A percentile compares a stretch with the other conserved stretches of the same genome.
Conservation (phyloP, 2,888 invertebrate species). For the Drosophila testacea region DNA sequence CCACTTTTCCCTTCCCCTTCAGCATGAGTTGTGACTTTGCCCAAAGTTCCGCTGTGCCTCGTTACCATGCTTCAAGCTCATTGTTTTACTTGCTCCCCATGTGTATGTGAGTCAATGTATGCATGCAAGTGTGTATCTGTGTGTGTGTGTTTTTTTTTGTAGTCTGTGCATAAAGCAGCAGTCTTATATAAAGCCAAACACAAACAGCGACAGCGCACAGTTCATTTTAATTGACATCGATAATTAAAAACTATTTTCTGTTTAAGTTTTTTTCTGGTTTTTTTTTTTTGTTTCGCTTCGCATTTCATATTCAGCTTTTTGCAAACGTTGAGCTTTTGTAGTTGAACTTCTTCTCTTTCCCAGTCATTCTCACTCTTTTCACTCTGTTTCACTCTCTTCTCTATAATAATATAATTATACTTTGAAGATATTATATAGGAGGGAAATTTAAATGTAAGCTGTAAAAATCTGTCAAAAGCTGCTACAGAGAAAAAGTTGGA, state of each 20-base stretch:
- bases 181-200: slow-evolving; percentile 62
- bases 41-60: slow-evolving; percentile 50
- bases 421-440: too few species aligned
- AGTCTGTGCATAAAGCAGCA: slow-evolving; percentile 36
- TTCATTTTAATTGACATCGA: slow-evolving; percentile 82
- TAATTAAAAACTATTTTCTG: slow-evolving; percentile 77
- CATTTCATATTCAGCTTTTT: slow-evolving; percentile 29
- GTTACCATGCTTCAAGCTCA: slow-evolving; percentile 59
- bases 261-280: slow-evolving; percentile 45
- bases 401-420: too few species aligned
- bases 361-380: background rate
- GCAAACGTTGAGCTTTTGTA: slow-evolving; percentile 10
- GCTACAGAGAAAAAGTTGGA: too few species aligned
- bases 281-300: slow-evolving; percentile 37
- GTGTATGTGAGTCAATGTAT: slow-evolving; percentile 14
- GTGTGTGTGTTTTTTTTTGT: slow-evolving; percentile 4
- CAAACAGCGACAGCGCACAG: slow-evolving; percentile 60
- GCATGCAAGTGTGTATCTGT: slow-evolving; percentile 20
- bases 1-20: background rate
- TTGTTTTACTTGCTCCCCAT: slow-evolving; percentile 62
- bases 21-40: slow-evolving; percentile 54
- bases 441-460: too few species aligned
- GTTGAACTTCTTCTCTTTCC: background rate
- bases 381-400: background rate
- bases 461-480: too few species aligned